Conservation (phyloP, 2,888 invertebrate genomes). For the Arrhopalites spinosus region DNA sequence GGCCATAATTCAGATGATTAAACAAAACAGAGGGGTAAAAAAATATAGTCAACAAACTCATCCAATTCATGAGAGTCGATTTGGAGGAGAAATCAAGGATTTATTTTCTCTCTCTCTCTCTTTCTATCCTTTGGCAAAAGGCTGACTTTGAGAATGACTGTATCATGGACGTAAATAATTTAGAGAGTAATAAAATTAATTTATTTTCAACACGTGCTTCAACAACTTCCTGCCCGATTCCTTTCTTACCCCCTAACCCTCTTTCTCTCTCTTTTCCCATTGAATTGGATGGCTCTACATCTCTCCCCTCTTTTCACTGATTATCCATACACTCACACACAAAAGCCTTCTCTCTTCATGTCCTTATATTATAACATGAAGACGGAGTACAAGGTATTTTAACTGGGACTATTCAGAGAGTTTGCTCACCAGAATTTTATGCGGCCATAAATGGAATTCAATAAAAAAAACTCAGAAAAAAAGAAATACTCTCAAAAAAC, state of each 20-base stretch:
- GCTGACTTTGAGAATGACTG: no score
- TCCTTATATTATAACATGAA: no score
- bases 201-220: conserved; percentile 28
- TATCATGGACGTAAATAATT: no score
- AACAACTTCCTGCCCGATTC: background rate
- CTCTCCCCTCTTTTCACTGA: no score
- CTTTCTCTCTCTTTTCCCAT: no score
- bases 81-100: background rate
- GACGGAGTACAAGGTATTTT: no score
- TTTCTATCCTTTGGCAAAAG: background rate
- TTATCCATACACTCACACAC: background rate
- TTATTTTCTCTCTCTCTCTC: background rate
- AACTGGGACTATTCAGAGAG: background rate
- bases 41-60: conserved; percentile 1
- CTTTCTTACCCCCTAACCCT: background rate
- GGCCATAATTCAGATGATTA: no score
- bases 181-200: conserved; percentile 23
- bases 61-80: no score
- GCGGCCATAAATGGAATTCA: conserved; percentile 32
- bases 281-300: no score
- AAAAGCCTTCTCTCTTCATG: no score
- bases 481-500: no score
- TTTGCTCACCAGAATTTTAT: conserved; percentile 27
- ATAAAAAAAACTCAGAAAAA: conserved; percentile 26
- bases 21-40: background rate